phyloP scores from a whole-genome alignment of 2,888 invertebrate genomes.

The Diaprepes abbreviatus region DNA sequence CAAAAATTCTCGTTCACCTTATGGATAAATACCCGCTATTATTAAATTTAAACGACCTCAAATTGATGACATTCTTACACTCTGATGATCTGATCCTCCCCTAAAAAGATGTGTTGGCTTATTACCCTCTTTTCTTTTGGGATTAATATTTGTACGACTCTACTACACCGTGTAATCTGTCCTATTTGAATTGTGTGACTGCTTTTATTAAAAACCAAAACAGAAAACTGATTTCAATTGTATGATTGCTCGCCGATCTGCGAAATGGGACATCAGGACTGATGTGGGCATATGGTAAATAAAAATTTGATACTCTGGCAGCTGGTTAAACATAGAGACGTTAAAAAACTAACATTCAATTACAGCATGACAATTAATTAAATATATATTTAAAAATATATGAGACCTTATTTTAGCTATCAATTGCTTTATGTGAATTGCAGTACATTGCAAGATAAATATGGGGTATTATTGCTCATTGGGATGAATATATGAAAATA shows the following conservation, averaged over 20 bases:
- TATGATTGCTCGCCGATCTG: conserved; percentile 31
- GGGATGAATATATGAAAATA: no score
- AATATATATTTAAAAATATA: conserved; percentile 10
- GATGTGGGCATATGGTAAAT: conserved; percentile 43
- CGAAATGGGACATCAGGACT: conserved; percentile 32
- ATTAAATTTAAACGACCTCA: conserved; percentile 33
- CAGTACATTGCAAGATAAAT: not conserved
- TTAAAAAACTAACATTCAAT: conserved; percentile 40
- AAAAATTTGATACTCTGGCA: conserved; percentile 48
- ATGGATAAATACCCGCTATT: conserved; percentile 22
- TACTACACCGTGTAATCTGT: conserved; percentile 42
- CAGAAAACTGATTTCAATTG: conserved; percentile 42
- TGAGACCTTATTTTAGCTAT: not conserved
- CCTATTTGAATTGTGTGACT: conserved; percentile 41
- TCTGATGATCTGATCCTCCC: conserved; percentile 42
- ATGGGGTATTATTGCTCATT: no score
- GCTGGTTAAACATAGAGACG: conserved; percentile 43
- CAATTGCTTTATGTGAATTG: not conserved
- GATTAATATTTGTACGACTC: conserved; percentile 49
- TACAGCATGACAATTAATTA: conserved; percentile 23
- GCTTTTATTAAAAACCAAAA: conserved; percentile 48
- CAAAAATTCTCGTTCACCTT: not conserved
- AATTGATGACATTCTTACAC: conserved; percentile 43
- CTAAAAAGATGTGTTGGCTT: conserved; percentile 33
- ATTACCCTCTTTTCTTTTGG: conserved; percentile 46